Evolutionary conservation across 2,797 vertebrate species (phyloP), one percentile per base, ranked within the genome.

Genomic region (Pangasius larnaudii): DNA sequence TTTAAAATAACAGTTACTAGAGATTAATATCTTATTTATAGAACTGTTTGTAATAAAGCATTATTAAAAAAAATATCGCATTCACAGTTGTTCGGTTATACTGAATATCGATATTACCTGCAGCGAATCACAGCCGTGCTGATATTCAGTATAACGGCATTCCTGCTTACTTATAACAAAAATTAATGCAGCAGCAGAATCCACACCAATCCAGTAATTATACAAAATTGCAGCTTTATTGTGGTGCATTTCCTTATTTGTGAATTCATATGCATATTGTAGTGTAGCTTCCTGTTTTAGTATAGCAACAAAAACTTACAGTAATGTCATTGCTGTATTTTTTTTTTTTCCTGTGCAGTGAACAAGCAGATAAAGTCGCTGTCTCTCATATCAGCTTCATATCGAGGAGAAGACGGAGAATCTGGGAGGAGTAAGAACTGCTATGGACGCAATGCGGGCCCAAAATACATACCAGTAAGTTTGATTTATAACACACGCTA

Each of bases 401-500:
- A 98, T 90, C 96, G 92, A 30, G 98, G 96, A 19, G 91, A 94
- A 59, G 59, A 93, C 0, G 99, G 99, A 30, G 93, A 95, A 59
- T 87, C 94, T 0, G 99, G 99, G 0, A 91, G 97, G 86, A 96
- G 88, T 13, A 98, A 97, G 88, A 99, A 99, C 93, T 98, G 98
- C 90, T 98, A 94, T 0, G 98, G 98, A 90, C 95, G 95, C 16
- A 96, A 95, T 0, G 98, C 97, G 2, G 85, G 86, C 0, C 22
- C 65, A 0, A 86, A 94, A 0, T 97, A 96, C 27, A 90, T 99
- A 87, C 89, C 7, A 91, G 98, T 99, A 92, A 96, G 97, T 93
- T 3, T 56, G 24, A 53, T 53, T 33, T 36, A 42, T 42, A 42
- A 72, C 71, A 46, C 19, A 18, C 16, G 30, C 36, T 39, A 39